These are phyloP conservation scores for Antrozous pallidus DNA, from an alignment of 2,797 vertebrate species.

Conservation along the genomic window DNA sequence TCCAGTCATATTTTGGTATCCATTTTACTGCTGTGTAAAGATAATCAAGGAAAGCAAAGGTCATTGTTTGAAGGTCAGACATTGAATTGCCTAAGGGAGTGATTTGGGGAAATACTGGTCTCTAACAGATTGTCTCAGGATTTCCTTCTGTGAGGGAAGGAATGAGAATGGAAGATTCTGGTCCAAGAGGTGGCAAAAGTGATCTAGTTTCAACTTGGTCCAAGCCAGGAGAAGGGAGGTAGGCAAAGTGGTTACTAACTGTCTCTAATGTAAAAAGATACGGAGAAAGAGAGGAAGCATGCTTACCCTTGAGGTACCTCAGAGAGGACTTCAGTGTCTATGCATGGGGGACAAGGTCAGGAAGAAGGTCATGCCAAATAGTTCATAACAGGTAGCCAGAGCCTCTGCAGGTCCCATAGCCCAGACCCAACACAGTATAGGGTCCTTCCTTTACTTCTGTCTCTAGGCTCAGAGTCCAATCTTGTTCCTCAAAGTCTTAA, in stretches of 20 bases:
- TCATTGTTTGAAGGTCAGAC: neutral
- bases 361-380: neutral
- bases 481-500: neutral
- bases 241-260: neutral
- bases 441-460: neutral
- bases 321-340: neutral
- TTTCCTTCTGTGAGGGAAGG: neutral
- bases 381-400: too few relatives aligned
- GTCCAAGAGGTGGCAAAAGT: neutral
- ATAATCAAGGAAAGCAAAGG: neutral
- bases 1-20: neutral
- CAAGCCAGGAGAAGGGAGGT: neutral
- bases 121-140: neutral
- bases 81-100: neutral
- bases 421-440: neutral
- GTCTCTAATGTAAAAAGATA: neutral
- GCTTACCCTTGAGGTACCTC: neutral
- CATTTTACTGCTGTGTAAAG: neutral
- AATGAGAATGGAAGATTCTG: neutral
- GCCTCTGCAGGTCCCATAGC: neutral
- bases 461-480: neutral
- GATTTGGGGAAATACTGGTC: neutral
- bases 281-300: neutral
- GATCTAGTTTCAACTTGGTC: neutral
- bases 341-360: neutral